Conservation (phyloP, 2,888 invertebrate genomes). For the Yponomeuta evonymella region DNA sequence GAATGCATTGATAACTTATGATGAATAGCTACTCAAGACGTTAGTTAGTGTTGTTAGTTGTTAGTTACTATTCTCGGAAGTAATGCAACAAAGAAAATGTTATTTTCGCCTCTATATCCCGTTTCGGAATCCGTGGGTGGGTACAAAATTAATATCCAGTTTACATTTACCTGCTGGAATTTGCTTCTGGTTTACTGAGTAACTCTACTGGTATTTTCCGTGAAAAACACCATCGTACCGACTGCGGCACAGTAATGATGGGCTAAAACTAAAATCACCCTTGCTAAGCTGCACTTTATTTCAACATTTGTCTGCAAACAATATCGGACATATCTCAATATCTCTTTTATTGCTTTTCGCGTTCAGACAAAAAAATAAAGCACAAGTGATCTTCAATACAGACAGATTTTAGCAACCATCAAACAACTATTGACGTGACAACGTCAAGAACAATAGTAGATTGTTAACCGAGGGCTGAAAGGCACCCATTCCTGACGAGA, state of each 20-base stretch:
- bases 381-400: no score
- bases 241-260: conserved; percentile 4
- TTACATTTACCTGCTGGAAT: conserved; percentile 54
- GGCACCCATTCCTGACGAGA: no score
- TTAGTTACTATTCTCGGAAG: neutral
- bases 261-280: conserved; percentile 25
- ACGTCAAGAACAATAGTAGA: no score
- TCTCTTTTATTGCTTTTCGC: no score
- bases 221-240: neutral
- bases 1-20: no score
- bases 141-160: conserved; percentile 47
- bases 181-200: conserved; percentile 60
- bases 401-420: no score
- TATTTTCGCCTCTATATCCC: neutral
- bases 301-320: neutral
- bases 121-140: conserved; percentile 42
- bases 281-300: neutral
- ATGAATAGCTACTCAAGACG: neutral
- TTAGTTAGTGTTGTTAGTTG: no score
- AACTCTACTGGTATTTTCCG: conserved; percentile 44
- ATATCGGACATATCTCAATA: neutral
- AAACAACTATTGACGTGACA: no score
- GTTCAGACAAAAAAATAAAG: no score
- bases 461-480: no score
- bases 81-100: neutral